Evolutionary conservation across 2,113 vertebrate genomes (phyloP).

Genomic region (Lota lota): DNA sequence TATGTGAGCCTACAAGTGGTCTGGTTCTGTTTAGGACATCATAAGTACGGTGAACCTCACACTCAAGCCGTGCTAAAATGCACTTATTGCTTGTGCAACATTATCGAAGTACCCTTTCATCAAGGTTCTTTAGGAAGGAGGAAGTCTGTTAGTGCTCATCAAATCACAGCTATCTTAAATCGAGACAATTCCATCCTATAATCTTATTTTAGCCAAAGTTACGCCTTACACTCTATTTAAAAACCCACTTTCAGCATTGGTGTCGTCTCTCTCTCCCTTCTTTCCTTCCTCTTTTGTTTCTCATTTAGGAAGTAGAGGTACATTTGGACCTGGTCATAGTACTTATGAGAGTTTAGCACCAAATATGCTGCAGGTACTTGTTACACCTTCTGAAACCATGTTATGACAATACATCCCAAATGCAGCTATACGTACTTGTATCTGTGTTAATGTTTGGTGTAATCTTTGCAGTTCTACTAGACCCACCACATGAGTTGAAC

Average conservation of each 20-base stretch:
- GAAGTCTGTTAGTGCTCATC: constrained; percentile 22
- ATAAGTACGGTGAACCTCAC: constrained; percentile 34
- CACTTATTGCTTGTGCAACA: background rate
- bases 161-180: constrained; percentile 1
- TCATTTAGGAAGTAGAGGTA: background rate
- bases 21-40: constrained; percentile 36
- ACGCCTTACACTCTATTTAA: constrained; percentile 56
- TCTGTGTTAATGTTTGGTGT: constrained; percentile 8
- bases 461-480: constrained; percentile 26
- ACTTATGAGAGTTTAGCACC: constrained; percentile 1
- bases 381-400: constrained; percentile 41
- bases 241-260: constrained; percentile 16
- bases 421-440: constrained; percentile 38
- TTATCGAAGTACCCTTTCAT: background rate
- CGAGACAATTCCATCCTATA: constrained; percentile 42
- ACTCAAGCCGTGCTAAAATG: constrained; percentile 9
- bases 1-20: constrained; percentile 19
- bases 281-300: background rate
- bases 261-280: background rate
- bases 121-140: background rate
- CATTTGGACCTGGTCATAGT: constrained; percentile 29
- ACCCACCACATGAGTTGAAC: background rate
- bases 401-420: constrained; percentile 41
- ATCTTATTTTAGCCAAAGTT: constrained; percentile 59
- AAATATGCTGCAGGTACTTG: background rate